A percentile compares a stretch with the other conserved stretches of the same genome.
phyloP scores from a whole-genome alignment of 2,797 vertebrate species.

The Arremon brunneinucha region DNA sequence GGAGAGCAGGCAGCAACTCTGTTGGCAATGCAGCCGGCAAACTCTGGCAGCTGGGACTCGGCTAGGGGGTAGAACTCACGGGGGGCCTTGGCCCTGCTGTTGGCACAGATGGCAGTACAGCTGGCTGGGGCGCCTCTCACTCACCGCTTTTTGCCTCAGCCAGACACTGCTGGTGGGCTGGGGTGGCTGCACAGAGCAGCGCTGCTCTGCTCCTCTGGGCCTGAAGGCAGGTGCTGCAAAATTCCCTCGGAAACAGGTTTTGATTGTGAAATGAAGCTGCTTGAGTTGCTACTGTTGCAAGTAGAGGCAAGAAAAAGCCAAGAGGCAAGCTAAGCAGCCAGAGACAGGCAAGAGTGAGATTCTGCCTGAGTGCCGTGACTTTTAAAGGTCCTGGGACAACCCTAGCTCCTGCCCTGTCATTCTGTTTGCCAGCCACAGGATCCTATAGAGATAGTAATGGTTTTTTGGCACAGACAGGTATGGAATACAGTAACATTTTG shows the following conservation, averaged over 20 bases:
- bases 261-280: not conserved
- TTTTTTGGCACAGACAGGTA: not conserved
- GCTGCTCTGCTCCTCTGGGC: not conserved
- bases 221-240: not conserved
- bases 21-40: not conserved
- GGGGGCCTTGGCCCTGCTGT: too few species aligned
- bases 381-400: too few species aligned
- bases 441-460: not conserved
- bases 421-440: not conserved
- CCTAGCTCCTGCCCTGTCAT: fast-evolving
- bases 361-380: not conserved
- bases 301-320: not conserved
- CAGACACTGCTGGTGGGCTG: not conserved
- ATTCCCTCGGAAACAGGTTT: not conserved
- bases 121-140: not conserved
- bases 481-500: not conserved
- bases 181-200: fast-evolving
- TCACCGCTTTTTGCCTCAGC: fast-evolving
- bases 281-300: not conserved
- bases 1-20: not conserved
- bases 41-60: not conserved
- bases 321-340: fast-evolving
- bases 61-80: too few species aligned
- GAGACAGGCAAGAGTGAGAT: not conserved
- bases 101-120: not conserved